These are phyloP conservation scores for Ictalurus punctatus DNA, from an alignment of 2,113 vertebrate genomes.

Conservation along the genomic window DNA sequence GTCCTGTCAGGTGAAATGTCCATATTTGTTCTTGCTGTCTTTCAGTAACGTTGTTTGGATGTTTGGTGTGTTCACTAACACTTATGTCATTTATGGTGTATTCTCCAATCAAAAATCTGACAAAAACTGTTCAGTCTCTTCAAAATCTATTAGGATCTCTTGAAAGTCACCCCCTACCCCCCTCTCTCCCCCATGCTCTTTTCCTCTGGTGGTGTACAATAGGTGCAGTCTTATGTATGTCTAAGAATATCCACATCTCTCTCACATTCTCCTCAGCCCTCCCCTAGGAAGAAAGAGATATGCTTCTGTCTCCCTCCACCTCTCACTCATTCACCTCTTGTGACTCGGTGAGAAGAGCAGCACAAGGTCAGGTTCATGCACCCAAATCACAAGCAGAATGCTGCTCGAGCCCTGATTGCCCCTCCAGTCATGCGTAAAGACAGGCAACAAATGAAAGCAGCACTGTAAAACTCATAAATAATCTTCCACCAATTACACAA, in stretches of 20 bases:
- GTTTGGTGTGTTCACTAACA: not conserved
- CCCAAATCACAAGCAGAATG: slow-evolving; percentile 3
- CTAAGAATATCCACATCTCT: slow-evolving; percentile 32
- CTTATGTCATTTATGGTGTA: not conserved
- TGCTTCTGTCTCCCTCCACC: slow-evolving; percentile 11
- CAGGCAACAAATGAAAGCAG: slow-evolving; percentile 24
- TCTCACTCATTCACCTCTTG: slow-evolving; percentile 22
- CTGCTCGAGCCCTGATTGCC: not conserved
- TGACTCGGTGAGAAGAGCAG: slow-evolving; percentile 35
- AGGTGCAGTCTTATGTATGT: slow-evolving; percentile 25
- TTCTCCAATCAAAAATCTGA: not conserved
- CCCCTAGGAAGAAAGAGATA: slow-evolving; percentile 33
- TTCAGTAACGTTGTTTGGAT: not conserved
- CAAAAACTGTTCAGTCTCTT: not conserved
- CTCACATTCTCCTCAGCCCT: slow-evolving; percentile 1
- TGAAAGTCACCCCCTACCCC: slow-evolving; percentile 36
- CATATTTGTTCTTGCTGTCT: not conserved
- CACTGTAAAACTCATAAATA: slow-evolving; percentile 48
- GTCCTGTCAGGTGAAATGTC: not conserved
- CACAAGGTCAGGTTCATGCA: slow-evolving; percentile 41
- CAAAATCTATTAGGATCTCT: not conserved
- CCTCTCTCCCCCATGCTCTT: not conserved
- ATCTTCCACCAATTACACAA: slow-evolving; percentile 42
- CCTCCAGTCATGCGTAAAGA: slow-evolving; percentile 19
- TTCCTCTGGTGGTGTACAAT: slow-evolving; percentile 34